These are phyloP conservation scores for Periphyllus acericola DNA, from an alignment of 2,888 invertebrate species.

Conservation along the genomic window DNA sequence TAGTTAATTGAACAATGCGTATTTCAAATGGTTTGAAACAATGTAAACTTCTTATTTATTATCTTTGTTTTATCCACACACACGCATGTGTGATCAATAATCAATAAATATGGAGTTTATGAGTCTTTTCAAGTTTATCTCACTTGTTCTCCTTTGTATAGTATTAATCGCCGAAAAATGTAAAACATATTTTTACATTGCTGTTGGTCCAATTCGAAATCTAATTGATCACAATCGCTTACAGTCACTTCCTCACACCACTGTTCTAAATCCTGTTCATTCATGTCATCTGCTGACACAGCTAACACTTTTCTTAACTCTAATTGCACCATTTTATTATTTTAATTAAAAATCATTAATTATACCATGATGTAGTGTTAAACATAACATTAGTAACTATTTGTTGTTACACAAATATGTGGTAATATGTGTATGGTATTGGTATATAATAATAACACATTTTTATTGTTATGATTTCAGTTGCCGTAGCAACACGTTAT, in stretches of 20 bases:
- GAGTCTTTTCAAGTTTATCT: constrained; percentile 49
- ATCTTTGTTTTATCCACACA: too few species aligned
- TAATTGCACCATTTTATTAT: constrained; percentile 68
- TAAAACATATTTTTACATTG: constrained; percentile 69
- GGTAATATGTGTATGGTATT: too few species aligned
- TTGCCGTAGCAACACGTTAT: constrained; percentile 27
- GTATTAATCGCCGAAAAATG: constrained; percentile 76
- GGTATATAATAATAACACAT: not conserved
- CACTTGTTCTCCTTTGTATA: constrained; percentile 78
- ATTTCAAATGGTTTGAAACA: not conserved
- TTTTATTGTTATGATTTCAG: constrained; percentile 41
- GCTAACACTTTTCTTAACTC: constrained; percentile 73
- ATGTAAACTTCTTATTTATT: not conserved
- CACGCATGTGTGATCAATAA: not conserved
- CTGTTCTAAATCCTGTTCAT: constrained; percentile 74
- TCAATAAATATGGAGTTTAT: not conserved
- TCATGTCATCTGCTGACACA: constrained; percentile 71
- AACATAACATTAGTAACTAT: too few species aligned
- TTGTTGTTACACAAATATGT: too few species aligned
- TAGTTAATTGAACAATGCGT: constrained; percentile 38
- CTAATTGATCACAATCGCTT: constrained; percentile 71
- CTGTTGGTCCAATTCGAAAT: constrained; percentile 67
- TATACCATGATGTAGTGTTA: not conserved
- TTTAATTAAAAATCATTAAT: not conserved
- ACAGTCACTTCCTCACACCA: constrained; percentile 73